Evolutionary conservation across 1,140 invertebrate species (phyloP).

Genomic region (Pseudomyrmex dendroicus): DNA sequence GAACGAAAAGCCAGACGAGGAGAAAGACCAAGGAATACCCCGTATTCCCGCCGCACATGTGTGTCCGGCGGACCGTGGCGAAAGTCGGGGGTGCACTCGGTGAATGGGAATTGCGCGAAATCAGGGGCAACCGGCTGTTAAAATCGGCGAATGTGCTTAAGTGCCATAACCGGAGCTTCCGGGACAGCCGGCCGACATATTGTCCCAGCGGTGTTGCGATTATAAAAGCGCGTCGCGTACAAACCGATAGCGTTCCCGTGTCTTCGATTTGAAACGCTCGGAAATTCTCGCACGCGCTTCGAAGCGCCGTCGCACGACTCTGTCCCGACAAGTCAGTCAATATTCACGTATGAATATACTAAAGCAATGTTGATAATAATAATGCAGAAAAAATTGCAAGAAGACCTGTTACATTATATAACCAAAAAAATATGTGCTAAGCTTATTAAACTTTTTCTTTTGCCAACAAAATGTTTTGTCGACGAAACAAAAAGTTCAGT

Average conservation of each 20-base stretch:
- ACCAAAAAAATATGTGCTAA: too few species aligned
- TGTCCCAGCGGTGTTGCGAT: slow-evolving; percentile 24
- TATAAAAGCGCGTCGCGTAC: slow-evolving; percentile 30
- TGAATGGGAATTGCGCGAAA: slow-evolving; percentile 78
- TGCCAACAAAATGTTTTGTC: too few species aligned
- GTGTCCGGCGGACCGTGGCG: slow-evolving; percentile 57
- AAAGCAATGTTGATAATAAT: background rate
- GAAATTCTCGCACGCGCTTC: background rate
- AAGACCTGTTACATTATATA: too few species aligned
- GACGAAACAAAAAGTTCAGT: too few species aligned
- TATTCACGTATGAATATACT: background rate
- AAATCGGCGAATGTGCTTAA: slow-evolving; percentile 74
- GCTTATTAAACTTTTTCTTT: too few species aligned
- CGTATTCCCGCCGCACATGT: slow-evolving; percentile 30
- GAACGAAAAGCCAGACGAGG: slow-evolving; percentile 39
- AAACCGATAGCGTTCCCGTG: background rate
- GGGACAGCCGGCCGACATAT: slow-evolving; percentile 33
- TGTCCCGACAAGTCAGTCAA: background rate
- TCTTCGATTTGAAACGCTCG: slow-evolving; percentile 9
- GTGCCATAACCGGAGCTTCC: slow-evolving; percentile 51
- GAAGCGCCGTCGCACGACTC: background rate
- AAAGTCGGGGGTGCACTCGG: slow-evolving; percentile 63
- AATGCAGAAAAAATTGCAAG: too few species aligned
- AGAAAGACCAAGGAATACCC: slow-evolving; percentile 27
- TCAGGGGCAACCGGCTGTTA: slow-evolving; percentile 68